phyloP scores from a whole-genome alignment of 2,797 vertebrate genomes.

The Pristis pectinata region DNA sequence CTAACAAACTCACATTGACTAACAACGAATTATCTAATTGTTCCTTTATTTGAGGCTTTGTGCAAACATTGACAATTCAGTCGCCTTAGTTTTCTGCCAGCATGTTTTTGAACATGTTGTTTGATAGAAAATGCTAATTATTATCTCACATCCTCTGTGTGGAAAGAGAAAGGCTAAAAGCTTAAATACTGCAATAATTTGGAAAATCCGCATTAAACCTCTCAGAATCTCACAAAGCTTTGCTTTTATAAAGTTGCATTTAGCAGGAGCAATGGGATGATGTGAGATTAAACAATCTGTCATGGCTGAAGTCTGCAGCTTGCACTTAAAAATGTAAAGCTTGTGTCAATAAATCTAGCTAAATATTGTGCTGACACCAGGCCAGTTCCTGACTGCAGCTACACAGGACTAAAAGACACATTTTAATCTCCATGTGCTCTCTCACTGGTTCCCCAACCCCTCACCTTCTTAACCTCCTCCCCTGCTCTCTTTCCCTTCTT shows the following conservation, averaged over 20 bases:
- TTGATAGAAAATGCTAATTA: background rate
- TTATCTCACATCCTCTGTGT: background rate
- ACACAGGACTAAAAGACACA: background rate
- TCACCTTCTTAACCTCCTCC: background rate
- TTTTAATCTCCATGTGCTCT: background rate
- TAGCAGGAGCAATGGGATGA: background rate
- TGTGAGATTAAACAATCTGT: background rate
- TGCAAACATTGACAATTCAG: background rate
- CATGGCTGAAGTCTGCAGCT: background rate
- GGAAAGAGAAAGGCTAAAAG: background rate
- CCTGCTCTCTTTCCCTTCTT: background rate
- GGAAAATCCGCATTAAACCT: background rate
- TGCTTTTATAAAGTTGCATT: slow-evolving; percentile 6
- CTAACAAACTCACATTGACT: background rate
- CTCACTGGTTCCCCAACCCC: background rate
- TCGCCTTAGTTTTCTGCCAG: background rate
- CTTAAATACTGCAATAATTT: slow-evolving; percentile 11
- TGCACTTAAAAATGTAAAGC: slow-evolving; percentile 9
- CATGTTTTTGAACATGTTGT: background rate
- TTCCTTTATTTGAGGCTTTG: background rate
- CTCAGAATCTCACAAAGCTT: background rate
- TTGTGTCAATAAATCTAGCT: background rate
- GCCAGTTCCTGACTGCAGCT: background rate
- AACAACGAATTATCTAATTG: background rate
- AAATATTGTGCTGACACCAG: background rate